A percentile compares a stretch with the other conserved stretches of the same genome.
Evolutionary conservation across 2,797 vertebrate species (phyloP).

Genomic region (Propithecus perrieri): DNA sequence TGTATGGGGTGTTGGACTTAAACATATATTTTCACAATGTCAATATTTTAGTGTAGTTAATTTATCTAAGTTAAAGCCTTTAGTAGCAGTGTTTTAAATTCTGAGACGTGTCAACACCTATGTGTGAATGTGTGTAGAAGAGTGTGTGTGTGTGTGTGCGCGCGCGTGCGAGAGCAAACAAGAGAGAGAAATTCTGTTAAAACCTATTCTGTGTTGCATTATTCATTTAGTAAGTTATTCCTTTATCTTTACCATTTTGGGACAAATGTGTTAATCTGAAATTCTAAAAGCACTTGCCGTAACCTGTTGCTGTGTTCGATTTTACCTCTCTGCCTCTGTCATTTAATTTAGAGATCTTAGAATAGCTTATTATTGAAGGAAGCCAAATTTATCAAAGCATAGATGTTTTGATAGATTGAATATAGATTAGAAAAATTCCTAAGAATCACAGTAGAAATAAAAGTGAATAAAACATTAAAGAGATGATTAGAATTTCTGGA

Average conservation of each 20-base stretch:
- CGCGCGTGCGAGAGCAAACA: neutral
- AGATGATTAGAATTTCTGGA: conserved; percentile 59
- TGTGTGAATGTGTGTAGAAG: conserved; percentile 48
- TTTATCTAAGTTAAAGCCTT: conserved; percentile 83
- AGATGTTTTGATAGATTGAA: conserved; percentile 54
- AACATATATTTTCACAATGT: conserved; percentile 81
- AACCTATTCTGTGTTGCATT: conserved; percentile 61
- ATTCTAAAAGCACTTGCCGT: conserved; percentile 74
- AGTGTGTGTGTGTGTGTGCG: neutral
- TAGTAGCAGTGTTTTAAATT: conserved; percentile 75
- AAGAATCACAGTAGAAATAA: conserved; percentile 58
- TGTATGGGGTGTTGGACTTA: conserved; percentile 76
- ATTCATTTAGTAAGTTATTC: conserved; percentile 82
- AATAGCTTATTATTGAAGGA: conserved; percentile 62
- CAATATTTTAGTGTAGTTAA: conserved; percentile 85
- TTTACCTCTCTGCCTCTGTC: conserved; percentile 74
- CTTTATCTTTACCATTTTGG: conserved; percentile 75
- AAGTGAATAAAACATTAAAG: conserved; percentile 56
- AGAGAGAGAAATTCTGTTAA: conserved; percentile 43
- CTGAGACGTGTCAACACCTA: conserved; percentile 38
- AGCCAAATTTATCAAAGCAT: conserved; percentile 60
- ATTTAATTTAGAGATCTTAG: conserved; percentile 73
- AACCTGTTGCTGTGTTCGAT: conserved; percentile 70
- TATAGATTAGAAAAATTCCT: conserved; percentile 72
- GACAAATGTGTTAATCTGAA: conserved; percentile 75